phyloP scores from a whole-genome alignment of 2,113 vertebrate genomes.

The Halichoeres trimaculatus region DNA sequence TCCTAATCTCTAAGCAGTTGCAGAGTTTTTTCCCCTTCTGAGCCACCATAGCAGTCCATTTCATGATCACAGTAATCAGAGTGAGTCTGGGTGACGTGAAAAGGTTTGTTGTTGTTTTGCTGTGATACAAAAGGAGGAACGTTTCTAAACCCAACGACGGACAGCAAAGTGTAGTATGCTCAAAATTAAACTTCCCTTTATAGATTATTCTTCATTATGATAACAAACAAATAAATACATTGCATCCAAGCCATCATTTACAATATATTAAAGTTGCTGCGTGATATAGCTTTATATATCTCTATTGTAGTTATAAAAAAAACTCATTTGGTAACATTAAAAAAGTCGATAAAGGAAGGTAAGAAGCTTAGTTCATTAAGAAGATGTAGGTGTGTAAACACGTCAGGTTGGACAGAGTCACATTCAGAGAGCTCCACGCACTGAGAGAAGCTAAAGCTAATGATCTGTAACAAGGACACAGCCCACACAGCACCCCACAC shows the following conservation, averaged over 20 bases:
- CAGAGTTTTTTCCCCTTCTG: neutral
- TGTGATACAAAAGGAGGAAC: slow-evolving; percentile 66
- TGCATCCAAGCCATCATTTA: slow-evolving; percentile 87
- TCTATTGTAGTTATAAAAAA: slow-evolving; percentile 78
- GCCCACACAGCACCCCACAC: slow-evolving; percentile 58
- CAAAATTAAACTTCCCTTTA: slow-evolving; percentile 76
- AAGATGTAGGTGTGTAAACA: slow-evolving; percentile 81
- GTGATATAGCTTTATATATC: slow-evolving; percentile 79
- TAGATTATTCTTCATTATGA: slow-evolving; percentile 80
- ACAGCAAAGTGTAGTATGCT: slow-evolving; percentile 69
- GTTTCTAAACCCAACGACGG: slow-evolving; percentile 67
- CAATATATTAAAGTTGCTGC: slow-evolving; percentile 87
- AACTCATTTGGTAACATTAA: slow-evolving; percentile 81
- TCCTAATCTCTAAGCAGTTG: neutral
- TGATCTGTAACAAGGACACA: slow-evolving; percentile 69
- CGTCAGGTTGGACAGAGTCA: slow-evolving; percentile 77
- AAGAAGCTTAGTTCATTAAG: slow-evolving; percentile 80
- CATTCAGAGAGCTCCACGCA: slow-evolving; percentile 80
- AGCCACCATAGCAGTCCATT: slow-evolving; percentile 28
- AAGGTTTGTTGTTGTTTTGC: slow-evolving; percentile 69
- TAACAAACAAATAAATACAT: slow-evolving; percentile 87
- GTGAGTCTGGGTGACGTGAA: slow-evolving; percentile 56
- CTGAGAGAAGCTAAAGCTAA: slow-evolving; percentile 77
- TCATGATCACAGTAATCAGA: slow-evolving; percentile 69
- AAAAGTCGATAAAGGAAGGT: slow-evolving; percentile 70